Evolutionary conservation across 2,113 vertebrate species (phyloP).

Genomic region (Toxostoma redivivum): DNA sequence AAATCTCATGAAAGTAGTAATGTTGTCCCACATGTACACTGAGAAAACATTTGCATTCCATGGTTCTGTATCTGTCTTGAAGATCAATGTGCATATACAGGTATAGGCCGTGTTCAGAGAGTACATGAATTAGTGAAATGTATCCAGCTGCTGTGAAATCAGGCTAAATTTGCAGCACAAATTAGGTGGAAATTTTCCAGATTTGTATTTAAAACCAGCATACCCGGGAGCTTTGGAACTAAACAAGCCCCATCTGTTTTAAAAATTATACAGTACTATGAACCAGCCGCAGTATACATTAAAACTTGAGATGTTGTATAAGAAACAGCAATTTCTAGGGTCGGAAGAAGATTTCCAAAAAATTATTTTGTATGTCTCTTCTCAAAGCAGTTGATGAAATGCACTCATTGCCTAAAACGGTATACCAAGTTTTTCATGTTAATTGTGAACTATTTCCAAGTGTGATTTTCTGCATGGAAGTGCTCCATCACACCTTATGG

Average conservation of each 20-base stretch:
- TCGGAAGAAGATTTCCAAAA: neutral
- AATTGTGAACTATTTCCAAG: neutral
- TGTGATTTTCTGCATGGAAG: neutral
- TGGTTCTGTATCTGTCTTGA: neutral
- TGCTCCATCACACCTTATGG: neutral
- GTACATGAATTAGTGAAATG: neutral
- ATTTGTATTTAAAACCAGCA: constrained; percentile 17
- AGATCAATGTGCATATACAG: neutral
- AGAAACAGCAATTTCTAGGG: neutral
- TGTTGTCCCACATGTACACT: neutral
- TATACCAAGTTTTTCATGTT: neutral
- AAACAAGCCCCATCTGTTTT: constrained; percentile 50
- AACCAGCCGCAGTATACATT: neutral
- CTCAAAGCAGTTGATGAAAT: neutral
- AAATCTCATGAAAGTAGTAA: neutral
- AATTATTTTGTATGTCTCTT: neutral
- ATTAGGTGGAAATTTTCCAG: constrained; percentile 43
- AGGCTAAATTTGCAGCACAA: neutral
- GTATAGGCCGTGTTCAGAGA: neutral
- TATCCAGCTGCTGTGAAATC: constrained; percentile 27
- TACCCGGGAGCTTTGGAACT: constrained; percentile 22
- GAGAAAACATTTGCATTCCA: neutral
- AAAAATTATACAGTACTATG: neutral
- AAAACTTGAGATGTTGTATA: neutral
- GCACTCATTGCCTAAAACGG: neutral